phyloP scores from a whole-genome alignment of 2,888 invertebrate genomes.

The Caenorhabditis parvicauda region DNA sequence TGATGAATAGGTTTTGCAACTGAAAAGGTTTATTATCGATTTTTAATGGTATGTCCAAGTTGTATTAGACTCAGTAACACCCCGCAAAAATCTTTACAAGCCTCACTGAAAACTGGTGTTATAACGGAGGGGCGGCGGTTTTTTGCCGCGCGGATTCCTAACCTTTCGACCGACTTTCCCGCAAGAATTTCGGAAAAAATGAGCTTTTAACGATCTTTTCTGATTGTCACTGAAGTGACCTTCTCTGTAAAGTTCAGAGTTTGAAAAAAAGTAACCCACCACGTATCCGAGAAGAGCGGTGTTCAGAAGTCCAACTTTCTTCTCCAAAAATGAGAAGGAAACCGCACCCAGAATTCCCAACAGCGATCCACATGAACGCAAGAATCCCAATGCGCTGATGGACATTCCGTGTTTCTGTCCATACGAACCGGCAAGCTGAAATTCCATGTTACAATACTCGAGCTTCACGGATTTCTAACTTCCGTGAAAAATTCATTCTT shows the following conservation, averaged over 20 bases:
- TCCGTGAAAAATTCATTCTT: too few relatives aligned
- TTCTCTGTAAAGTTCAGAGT: background rate
- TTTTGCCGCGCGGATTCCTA: too few relatives aligned
- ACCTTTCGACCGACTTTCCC: too few relatives aligned
- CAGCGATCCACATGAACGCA: slow-evolving; percentile 37
- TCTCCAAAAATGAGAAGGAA: slow-evolving; percentile 27
- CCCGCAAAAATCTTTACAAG: background rate
- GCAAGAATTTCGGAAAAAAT: background rate
- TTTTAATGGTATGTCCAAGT: too few relatives aligned
- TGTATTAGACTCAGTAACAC: too few relatives aligned
- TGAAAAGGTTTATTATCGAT: slow-evolving; percentile 11
- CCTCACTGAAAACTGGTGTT: too few relatives aligned
- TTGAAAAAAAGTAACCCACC: slow-evolving; percentile 17
- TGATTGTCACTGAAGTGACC: background rate
- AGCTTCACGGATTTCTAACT: too few relatives aligned
- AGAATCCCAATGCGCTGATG: slow-evolving; percentile 33
- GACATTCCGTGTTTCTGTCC: slow-evolving; percentile 47
- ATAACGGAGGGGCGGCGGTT: too few relatives aligned
- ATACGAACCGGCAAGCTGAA: slow-evolving; percentile 47
- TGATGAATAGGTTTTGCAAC: slow-evolving; percentile 54
- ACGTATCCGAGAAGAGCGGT: slow-evolving; percentile 47
- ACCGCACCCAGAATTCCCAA: slow-evolving; percentile 43
- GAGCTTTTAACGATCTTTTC: background rate
- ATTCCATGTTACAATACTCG: background rate
- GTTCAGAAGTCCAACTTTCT: slow-evolving; percentile 39